These are phyloP conservation scores for Hemicentrotus pulcherrimus DNA, from an alignment of 35 echinoderm and acorn worm genomes.

Conservation along the genomic window DNA sequence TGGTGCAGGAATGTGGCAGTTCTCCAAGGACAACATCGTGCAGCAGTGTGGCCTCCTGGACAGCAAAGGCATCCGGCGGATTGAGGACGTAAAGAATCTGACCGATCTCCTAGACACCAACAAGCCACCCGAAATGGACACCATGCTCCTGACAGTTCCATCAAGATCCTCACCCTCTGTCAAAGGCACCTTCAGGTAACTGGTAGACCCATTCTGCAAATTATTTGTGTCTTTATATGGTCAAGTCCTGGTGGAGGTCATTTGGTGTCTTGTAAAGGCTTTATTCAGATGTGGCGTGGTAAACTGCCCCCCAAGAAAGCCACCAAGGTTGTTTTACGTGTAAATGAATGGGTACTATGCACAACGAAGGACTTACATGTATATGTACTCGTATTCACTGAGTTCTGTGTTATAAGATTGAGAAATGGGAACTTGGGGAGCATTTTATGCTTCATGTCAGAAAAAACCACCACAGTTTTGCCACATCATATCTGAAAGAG, in stretches of 20 bases:
- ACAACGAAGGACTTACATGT: too few species aligned
- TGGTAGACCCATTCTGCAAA: not conserved
- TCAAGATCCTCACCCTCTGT: not conserved
- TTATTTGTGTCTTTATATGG: not conserved
- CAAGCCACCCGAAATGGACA: conserved; percentile 30
- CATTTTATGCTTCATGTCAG: too few species aligned
- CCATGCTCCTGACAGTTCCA: not conserved
- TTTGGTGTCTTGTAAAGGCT: not conserved
- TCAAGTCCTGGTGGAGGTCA: not conserved
- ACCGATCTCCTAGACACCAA: not conserved
- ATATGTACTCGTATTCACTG: too few species aligned
- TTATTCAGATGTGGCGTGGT: too few species aligned
- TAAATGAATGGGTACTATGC: not conserved
- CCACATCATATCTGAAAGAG: too few species aligned
- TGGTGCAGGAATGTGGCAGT: not conserved
- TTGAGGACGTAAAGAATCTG: not conserved
- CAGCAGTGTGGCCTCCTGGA: conserved; percentile 36
- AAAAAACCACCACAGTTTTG: too few species aligned
- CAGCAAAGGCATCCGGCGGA: conserved; percentile 39
- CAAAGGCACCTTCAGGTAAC: conserved; percentile 14
- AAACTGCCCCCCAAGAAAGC: too few species aligned
- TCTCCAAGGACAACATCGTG: conserved; percentile 20
- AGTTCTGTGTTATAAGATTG: too few species aligned
- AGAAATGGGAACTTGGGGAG: too few species aligned
- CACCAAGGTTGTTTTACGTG: not conserved